A percentile compares a stretch with the other conserved stretches of the same genome.
Conservation (phyloP, 1,140 invertebrate genomes). For the Triops cancriformis region DNA sequence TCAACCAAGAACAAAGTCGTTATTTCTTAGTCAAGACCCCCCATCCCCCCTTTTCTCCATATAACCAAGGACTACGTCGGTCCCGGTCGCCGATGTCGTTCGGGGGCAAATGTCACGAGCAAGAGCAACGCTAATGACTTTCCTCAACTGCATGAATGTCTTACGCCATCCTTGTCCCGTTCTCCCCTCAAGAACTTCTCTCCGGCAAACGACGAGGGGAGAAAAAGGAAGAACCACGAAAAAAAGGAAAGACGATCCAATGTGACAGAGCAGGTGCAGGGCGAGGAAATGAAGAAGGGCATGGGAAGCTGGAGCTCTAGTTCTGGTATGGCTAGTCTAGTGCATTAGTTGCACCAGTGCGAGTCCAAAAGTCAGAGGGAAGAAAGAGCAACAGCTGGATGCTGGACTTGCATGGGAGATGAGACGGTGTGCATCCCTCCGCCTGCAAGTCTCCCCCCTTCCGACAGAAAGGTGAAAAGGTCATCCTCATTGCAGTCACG, state of each 20-base stretch:
- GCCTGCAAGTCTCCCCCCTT: neutral
- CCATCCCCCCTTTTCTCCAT: neutral
- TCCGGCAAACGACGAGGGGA: neutral
- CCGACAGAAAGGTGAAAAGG: conserved; percentile 10
- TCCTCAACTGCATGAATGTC: neutral
- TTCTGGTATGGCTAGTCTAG: neutral
- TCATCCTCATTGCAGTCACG: conserved; percentile 8
- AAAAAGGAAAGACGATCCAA: neutral
- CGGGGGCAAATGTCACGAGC: neutral
- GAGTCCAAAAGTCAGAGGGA: neutral
- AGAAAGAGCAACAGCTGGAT: conserved; percentile 7
- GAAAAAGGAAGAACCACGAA: neutral
- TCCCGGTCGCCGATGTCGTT: neutral
- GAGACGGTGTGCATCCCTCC: neutral
- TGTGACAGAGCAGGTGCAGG: conserved; percentile 9
- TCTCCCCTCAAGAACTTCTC: neutral
- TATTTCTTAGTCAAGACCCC: neutral
- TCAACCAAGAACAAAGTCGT: neutral
- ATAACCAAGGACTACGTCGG: neutral
- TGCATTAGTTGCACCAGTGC: conserved; percentile 1
- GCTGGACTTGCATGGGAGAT: conserved; percentile 12
- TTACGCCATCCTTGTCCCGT: neutral
- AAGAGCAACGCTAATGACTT: conserved; percentile 5
- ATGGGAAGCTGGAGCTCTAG: neutral
- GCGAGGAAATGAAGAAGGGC: conserved; percentile 12